Evolutionary conservation across 2,113 vertebrate genomes (phyloP).

Genomic region (Varanus salvator): DNA sequence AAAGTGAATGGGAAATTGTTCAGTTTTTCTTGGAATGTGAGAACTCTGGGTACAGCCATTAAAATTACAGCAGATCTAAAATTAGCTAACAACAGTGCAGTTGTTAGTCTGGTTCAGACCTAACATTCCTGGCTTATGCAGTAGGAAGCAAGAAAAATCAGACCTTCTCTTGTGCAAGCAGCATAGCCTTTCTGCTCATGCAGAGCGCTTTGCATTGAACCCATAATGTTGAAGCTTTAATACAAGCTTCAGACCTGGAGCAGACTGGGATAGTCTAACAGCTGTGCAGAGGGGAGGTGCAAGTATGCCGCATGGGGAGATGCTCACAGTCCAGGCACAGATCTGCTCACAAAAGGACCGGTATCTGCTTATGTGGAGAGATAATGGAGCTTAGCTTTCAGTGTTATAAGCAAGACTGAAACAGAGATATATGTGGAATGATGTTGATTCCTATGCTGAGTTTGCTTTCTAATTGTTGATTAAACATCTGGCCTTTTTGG

Average conservation of each 20-base stretch:
- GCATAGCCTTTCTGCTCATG: neutral
- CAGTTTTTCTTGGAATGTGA: neutral
- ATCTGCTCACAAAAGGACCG: neutral
- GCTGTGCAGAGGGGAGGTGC: neutral
- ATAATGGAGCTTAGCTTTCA: neutral
- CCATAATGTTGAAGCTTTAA: neutral
- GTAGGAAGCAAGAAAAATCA: neutral
- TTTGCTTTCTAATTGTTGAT: no score
- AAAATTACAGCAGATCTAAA: neutral
- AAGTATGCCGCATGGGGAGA: neutral
- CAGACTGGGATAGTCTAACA: neutral
- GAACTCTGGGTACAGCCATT: neutral
- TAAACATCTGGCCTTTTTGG: no score
- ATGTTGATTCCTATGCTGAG: no score
- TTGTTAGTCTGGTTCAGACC: neutral
- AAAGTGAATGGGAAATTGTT: constrained; percentile 20
- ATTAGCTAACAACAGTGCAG: neutral
- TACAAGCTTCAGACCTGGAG: neutral
- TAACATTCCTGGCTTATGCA: neutral
- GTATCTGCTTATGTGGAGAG: neutral
- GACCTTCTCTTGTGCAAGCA: no score
- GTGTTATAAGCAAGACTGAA: no score
- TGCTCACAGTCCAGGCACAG: neutral
- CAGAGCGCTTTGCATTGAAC: neutral
- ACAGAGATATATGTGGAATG: no score